Evolutionary conservation across 2,888 invertebrate species (phyloP), one percentile per base, ranked within the genome.

Genomic region (Elysia crispata): DNA sequence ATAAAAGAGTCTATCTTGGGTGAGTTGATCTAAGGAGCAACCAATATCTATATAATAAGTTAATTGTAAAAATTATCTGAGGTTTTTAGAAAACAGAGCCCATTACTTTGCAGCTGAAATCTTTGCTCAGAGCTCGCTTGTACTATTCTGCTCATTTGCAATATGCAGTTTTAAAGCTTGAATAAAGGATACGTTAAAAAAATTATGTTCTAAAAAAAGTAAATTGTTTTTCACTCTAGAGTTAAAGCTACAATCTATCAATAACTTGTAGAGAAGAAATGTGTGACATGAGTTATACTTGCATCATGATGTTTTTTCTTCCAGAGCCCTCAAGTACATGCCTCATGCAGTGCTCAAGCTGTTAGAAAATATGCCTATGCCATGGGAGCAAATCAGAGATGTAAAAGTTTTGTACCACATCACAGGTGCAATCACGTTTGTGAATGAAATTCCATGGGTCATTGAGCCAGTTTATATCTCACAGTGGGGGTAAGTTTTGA

Each of bases 331-430:
- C 72, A 99, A 99, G 92, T 99, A 99, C 91, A 99, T 99, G 99
- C 99, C 99, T 0, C 99, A 99, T 94, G 99, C 99, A 11, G 98
- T 99, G 8, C 95, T 99, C 94, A 99, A 99, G 91, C 94, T 99
- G 0, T 93, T 99, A 81, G 99, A 99, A 92, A 99, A 99, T 92
- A 99, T 99, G 99, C 99, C 99, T 0, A 99, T 99, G 99, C 99
- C 99, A 0, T 99, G 99, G 99, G 99, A 99, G 92, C 99, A 99
- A 93, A 99, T 99, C 83, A 94, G 99, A 83, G 99, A 99, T 92
- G 98, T 98, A 0, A 97, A 97, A 93, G 98, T 90, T 5, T 93
- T 99, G 33, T 99, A 99, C 92, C 99, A 99, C 90, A 99, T 99
- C 83, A 99, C 99, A 13, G 99, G 99, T 72, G 99, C 99, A 20